Evolutionary conservation across 2,797 vertebrate genomes (phyloP).

Genomic region (Sardinella longiceps): DNA sequence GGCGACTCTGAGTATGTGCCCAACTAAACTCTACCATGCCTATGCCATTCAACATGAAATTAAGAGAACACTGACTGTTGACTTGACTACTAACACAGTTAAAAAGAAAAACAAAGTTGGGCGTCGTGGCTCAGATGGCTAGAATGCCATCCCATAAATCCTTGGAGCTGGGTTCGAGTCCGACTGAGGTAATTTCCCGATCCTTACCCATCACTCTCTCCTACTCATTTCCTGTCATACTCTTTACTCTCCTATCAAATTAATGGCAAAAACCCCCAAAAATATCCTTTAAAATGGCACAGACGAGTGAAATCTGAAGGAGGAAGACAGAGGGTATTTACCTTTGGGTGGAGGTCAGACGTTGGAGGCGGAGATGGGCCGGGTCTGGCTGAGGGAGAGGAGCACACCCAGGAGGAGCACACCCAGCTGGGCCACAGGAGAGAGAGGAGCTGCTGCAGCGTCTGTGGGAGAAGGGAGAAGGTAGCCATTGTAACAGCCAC

Average conservation of each 20-base stretch:
- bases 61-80: too few species aligned
- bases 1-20: background rate
- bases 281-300: background rate
- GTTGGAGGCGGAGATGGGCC: constrained; percentile 51
- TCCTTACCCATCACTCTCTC: too few species aligned
- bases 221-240: too few species aligned
- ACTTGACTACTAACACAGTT: too few species aligned
- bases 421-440: constrained; percentile 53
- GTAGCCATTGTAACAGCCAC: background rate
- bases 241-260: too few species aligned
- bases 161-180: too few species aligned
- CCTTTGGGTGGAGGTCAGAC: constrained; percentile 63
- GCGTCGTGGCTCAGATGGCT: too few species aligned
- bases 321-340: constrained; percentile 43
- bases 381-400: constrained; percentile 40
- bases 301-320: background rate
- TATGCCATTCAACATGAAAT: background rate
- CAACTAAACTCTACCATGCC: background rate
- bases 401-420: constrained; percentile 55
- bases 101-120: too few species aligned
- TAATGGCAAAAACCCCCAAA: too few species aligned
- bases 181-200: too few species aligned
- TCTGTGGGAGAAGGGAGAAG: constrained; percentile 55
- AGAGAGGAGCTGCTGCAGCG: constrained; percentile 57
- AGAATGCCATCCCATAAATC: too few species aligned